Evolutionary conservation across 2,888 invertebrate species (phyloP), one percentile per base, ranked within the genome.

Genomic region (Rugalucina vietnamica): DNA sequence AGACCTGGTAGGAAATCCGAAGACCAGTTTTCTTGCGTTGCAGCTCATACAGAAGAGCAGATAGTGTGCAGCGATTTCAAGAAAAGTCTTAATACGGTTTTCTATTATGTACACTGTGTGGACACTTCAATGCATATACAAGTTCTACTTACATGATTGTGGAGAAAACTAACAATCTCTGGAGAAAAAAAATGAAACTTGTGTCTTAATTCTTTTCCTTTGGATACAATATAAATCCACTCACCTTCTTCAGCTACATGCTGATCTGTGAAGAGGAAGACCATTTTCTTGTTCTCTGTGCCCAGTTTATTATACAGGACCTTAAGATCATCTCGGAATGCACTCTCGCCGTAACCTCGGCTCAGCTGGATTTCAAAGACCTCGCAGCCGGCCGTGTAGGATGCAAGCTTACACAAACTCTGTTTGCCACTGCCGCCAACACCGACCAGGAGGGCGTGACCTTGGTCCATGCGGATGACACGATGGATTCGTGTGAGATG

Each of bases 371-470:
- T 98, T 94, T 97, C 97, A 93, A 98, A 98, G 81, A 97, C 93
- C 72, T 97, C 97, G 91, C 97, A 98, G 75, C 96, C 97, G 2
- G 98, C 98, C 0, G 98, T 97, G 92, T 97, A 98, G 0, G 98
- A 96, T 0, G 98, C 97, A 5, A 98, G 96, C 75, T 96, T 96
- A 29, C 97, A 97, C 32, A 98, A 91, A 84, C 97, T 97, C 92
- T 97, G 97, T 95, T 98, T 98, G 29, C 98, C 98, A 91, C 97
- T 97, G 29, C 98, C 98, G 1, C 98, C 98, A 0, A 98, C 97
- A 14, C 98, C 98, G 21, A 98, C 97, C 57, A 98, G 95, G 95
- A 98, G 96, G 5, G 97, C 96, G 93, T 98, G 98, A 0, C 98
- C 98, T 87, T 97, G 96, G 92, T 97, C 96, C 96, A 98, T 97